Conservation (phyloP, 2,888 invertebrate genomes). For the Drosophila incognita region DNA sequence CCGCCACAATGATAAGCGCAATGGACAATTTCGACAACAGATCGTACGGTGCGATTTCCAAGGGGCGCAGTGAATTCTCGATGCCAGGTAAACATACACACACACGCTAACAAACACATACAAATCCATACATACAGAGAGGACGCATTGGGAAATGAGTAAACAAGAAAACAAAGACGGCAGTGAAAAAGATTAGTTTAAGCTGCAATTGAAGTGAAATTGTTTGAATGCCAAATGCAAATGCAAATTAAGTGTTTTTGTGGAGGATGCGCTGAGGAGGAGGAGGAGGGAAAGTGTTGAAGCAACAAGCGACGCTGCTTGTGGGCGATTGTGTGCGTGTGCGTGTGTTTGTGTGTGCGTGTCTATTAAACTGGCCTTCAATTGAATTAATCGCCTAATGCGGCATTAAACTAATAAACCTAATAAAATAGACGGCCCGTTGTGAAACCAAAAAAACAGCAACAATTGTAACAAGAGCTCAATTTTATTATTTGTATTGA, state of each 20-base stretch:
- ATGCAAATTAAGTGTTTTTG: constrained; percentile 28
- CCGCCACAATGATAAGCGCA: constrained; percentile 83
- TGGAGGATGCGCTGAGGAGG: neutral
- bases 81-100: constrained; percentile 82
- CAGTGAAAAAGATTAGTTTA: constrained; percentile 52
- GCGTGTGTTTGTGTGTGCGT: constrained; percentile 24
- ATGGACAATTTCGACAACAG: constrained; percentile 84
- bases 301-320: constrained; percentile 68
- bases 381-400: constrained; percentile 64
- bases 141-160: constrained; percentile 34
- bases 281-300: constrained; percentile 30
- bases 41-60: constrained; percentile 84
- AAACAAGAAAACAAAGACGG: constrained; percentile 60
- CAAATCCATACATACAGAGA: constrained; percentile 16
- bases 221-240: constrained; percentile 51
- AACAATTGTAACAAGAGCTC: constrained; percentile 24
- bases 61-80: constrained; percentile 83
- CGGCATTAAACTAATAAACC: constrained; percentile 65
- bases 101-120: constrained; percentile 4
- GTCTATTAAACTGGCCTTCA: constrained; percentile 64
- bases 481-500: constrained; percentile 58
- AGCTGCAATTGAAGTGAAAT: constrained; percentile 62
- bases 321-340: constrained; percentile 40
- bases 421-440: constrained; percentile 46
- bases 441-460: constrained; percentile 30